Base-by-base conservation (phyloP, 2,113 vertebrate species). In the Sinocyclocheilus rhinocerous region DNA sequence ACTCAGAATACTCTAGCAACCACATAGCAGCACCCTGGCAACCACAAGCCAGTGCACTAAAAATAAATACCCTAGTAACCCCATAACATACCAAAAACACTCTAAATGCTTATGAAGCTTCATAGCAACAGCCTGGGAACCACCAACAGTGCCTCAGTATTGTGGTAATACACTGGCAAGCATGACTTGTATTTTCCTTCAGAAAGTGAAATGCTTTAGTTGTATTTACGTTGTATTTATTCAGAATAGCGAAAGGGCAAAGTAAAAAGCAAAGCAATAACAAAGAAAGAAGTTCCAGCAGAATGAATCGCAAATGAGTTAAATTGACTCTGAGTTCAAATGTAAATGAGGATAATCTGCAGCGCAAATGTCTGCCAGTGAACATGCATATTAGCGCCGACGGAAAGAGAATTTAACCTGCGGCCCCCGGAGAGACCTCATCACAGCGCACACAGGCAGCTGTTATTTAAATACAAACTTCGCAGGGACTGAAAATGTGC, bases 261-360 rank as follows among this genome's bases (percentile, higher is more conserved):
- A 42, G 69, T 22, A 39, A 72, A 72, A 36, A 70, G 67, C 16
- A 20, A 70, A 70, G 16, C 29, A 36, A 20, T n/a, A 72, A 72
- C 69, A 73, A 73, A 73, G 70, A 20, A 75, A 26, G 67, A 61
- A 75, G 67, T 48, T 61, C 15, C 8, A 63, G 77, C n/a, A 26
- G 52, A 61, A 81, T 81, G 15, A 39, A 48, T 72, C 29, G 4
- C 26, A 79, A 55, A 52, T 22, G 24, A 82, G 80, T 82, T 52
- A 29, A 73, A 86, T 70, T 73, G 69, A 65, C 36, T 86, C 33
- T 16, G 33, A 59, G 33, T 86, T 33, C 39, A 61, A 29, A 86
- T 82, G 85, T 65, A 81, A 81, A 75, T 86, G 65, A 59, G n/a
- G 63, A 79, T 61, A 59, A 59, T 86, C 26, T 33, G 45, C 57